Evolutionary conservation across 92 coral and sea anemone species (phyloP).

Genomic region (Siderastrea siderea): DNA sequence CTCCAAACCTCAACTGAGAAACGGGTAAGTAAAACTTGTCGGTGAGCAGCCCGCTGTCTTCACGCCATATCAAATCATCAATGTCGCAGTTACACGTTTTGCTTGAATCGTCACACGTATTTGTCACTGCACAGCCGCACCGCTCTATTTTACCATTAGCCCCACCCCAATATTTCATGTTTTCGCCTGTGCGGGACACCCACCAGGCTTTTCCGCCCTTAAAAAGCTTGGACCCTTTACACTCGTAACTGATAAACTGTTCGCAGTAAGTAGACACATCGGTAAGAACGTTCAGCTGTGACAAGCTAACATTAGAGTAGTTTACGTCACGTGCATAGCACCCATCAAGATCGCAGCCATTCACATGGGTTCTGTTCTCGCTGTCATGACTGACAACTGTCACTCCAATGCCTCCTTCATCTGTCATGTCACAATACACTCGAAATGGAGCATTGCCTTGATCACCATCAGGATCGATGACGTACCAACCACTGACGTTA

Average conservation of each 20-base stretch:
- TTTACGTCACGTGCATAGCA: not conserved
- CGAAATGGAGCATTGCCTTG: conserved; percentile 4
- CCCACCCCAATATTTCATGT: conserved; percentile 37
- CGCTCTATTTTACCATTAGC: not conserved
- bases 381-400: too few species aligned
- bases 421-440: conserved; percentile 26
- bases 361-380: too few species aligned
- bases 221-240: not conserved
- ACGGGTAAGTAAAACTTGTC: conserved; percentile 33
- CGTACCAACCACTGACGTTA: too few species aligned
- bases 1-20: not conserved
- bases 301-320: not conserved
- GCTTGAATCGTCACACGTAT: not conserved
- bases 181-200: conserved; percentile 32
- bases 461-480: too few species aligned
- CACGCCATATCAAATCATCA: not conserved
- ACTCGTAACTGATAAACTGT: conserved; percentile 5
- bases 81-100: conserved; percentile 21
- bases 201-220: conserved; percentile 11
- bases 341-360: not conserved
- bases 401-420: too few species aligned
- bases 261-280: not conserved
- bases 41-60: conserved; percentile 44
- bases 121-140: conserved; percentile 32
- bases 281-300: not conserved